These are phyloP conservation scores for Himalopsyche japonica DNA, from an alignment of 2,888 invertebrate genomes.

Conservation along the genomic window DNA sequence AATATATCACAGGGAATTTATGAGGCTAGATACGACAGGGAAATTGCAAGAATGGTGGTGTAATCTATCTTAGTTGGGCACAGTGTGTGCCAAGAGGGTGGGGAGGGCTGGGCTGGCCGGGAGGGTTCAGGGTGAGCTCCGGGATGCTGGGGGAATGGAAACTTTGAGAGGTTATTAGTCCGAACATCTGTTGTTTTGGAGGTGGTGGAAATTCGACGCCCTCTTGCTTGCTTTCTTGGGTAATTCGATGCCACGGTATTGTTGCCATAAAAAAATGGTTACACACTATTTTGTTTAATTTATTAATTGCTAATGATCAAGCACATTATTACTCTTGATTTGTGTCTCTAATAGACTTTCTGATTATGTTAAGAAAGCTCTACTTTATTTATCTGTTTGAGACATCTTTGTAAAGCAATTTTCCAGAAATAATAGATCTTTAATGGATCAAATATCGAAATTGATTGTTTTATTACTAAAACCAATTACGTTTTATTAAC, in stretches of 20 bases:
- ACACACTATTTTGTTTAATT: not conserved
- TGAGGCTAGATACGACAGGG: conserved; percentile 89
- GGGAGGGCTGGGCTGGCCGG: conserved; percentile 52
- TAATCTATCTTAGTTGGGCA: conserved; percentile 83
- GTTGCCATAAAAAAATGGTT: not conserved
- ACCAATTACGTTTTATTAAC: no score
- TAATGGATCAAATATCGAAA: no score
- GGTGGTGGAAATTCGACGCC: conserved; percentile 1
- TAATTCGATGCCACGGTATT: not conserved
- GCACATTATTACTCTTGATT: no score
- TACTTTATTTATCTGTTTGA: no score
- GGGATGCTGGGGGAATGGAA: conserved; percentile 46
- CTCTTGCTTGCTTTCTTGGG: not conserved
- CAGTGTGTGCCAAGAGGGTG: conserved; percentile 49
- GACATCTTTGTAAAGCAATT: no score
- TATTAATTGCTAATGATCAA: no score
- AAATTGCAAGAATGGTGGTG: conserved; percentile 92
- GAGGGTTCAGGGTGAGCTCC: conserved; percentile 42
- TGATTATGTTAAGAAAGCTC: no score
- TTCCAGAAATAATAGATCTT: no score
- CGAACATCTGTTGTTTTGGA: conserved; percentile 65
- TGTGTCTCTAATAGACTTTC: no score
- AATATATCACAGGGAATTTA: conserved; percentile 86
- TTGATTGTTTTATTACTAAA: no score
- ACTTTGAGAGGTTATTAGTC: conserved; percentile 66